Percentiles rank a stretch among this genome's conserved stretches.
Conservation (phyloP, 2,797 vertebrate species). For the Megalops cyprinoides region DNA sequence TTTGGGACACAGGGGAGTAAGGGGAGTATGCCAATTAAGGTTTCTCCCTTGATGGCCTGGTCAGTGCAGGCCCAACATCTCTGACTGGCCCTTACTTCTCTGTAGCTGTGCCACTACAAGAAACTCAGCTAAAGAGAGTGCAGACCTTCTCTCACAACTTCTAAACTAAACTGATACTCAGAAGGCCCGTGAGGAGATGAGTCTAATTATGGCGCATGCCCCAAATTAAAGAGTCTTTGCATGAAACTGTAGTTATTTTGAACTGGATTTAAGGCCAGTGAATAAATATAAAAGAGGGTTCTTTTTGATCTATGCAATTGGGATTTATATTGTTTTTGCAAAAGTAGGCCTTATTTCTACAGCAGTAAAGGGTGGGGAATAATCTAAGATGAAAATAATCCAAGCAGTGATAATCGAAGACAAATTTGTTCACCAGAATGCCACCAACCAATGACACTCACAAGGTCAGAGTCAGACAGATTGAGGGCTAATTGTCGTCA, state of each 20-base stretch:
- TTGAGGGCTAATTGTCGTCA: conserved; percentile 1
- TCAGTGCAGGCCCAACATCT: conserved; percentile 9
- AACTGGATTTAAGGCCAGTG: neutral
- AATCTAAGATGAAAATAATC: neutral
- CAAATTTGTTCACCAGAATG: neutral
- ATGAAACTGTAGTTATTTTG: neutral
- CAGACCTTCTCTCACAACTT: neutral
- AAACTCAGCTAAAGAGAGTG: no score
- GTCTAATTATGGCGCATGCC: conserved; percentile 13
- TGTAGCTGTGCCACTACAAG: neutral
- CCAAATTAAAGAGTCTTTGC: conserved; percentile 4
- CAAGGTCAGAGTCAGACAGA: neutral
- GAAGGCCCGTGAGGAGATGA: neutral
- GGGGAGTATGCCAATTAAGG: conserved; percentile 10
- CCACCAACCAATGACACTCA: neutral
- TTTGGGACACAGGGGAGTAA: neutral
- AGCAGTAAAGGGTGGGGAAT: neutral
- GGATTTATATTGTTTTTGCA: neutral
- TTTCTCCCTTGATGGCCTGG: neutral
- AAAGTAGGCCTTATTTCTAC: neutral
- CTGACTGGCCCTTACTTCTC: conserved; percentile 3
- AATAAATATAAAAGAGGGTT: neutral
- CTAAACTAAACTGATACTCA: neutral
- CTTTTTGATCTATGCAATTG: neutral
- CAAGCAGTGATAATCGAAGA: neutral